Evolutionary conservation across 2,113 vertebrate species (phyloP), one percentile per base, ranked within the genome.

Genomic region (Acrocephalus kingi): DNA sequence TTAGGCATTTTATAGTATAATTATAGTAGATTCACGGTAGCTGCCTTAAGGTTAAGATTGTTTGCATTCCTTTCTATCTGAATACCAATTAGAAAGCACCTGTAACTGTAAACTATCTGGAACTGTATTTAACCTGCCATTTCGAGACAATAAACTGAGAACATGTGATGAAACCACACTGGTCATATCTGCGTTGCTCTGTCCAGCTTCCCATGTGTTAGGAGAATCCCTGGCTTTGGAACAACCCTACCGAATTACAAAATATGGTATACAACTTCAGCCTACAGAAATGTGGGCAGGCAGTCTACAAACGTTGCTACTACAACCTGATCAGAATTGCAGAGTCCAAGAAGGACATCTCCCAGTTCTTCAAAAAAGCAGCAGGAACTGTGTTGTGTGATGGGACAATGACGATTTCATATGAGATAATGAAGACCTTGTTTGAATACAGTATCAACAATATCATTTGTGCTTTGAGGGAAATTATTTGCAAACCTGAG

Each of bases 391-490:
- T 13, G 37, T 96, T 91, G 91, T 43, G 28, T 37, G 35, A 84
- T 67, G 91, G 93, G 28, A 30, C 33, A 6, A 82, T 95, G 75
- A 92, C 30, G 43, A 71, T 96, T 74, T 94, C 83, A 3, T 31
- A 82, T 27, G 75, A 95, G 43, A 90, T 92, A 95, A 74, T 90
- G 37, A 92, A 71, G 28, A 92, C 56, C 56, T 94, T 95, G 30
- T 96, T 95, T 79, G 66, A 84, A 11, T 90, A 90, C 33, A 67
- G 86, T 54, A 24, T 87, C 51, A 49, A 48, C n/a, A 84, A 92
- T n/a, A 58, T 52, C 1, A 39, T 75, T 78, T 3, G 1, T 74
- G 25, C 83, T 84, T 74, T 90, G 73, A 90, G 33, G 61, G 61
- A 68, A 58, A 93, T 96, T 80, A 92, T 96, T 86, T 33, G 9